A percentile compares a stretch with the other conserved stretches of the same genome.
phyloP scores from a whole-genome alignment of 2,888 invertebrate genomes.

The Lithodes maja region DNA sequence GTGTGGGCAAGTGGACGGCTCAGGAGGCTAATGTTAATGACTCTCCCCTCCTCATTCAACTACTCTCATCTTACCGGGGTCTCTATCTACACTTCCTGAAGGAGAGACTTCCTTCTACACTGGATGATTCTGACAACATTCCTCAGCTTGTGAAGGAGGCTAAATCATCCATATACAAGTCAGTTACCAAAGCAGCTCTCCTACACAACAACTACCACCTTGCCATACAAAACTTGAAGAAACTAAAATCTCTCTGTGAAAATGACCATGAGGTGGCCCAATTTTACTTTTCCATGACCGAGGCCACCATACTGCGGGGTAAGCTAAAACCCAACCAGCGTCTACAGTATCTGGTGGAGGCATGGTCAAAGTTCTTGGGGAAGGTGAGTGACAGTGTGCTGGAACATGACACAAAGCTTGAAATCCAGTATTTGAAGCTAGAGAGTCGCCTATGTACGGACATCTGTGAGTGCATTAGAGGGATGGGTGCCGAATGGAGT shows the following conservation, averaged over 20 bases:
- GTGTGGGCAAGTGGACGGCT: constrained; percentile 39
- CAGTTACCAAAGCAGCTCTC: constrained; percentile 58
- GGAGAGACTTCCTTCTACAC: constrained; percentile 21
- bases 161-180: constrained; percentile 46
- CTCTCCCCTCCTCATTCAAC: constrained; percentile 50
- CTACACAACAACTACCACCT: constrained; percentile 57
- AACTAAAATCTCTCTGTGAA: constrained; percentile 44
- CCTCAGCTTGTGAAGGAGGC: constrained; percentile 47
- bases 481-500: constrained; percentile 42
- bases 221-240: constrained; percentile 57
- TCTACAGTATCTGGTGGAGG: constrained; percentile 60
- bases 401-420: constrained; percentile 31
- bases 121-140: constrained; percentile 10
- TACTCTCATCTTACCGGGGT: constrained; percentile 55
- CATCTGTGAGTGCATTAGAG: constrained; percentile 53
- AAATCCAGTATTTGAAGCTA: constrained; percentile 48
- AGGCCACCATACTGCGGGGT: constrained; percentile 47
- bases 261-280: constrained; percentile 31
- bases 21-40: constrained; percentile 35
- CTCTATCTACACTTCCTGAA: constrained; percentile 59
- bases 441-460: constrained; percentile 55
- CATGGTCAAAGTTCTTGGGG: constrained; percentile 63
- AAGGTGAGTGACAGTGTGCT: constrained; percentile 47
- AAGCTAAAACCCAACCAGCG: constrained; percentile 34
- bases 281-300: constrained; percentile 62